Conservation (phyloP, 1,140 invertebrate species). For the Tachypleus tridentatus region DNA sequence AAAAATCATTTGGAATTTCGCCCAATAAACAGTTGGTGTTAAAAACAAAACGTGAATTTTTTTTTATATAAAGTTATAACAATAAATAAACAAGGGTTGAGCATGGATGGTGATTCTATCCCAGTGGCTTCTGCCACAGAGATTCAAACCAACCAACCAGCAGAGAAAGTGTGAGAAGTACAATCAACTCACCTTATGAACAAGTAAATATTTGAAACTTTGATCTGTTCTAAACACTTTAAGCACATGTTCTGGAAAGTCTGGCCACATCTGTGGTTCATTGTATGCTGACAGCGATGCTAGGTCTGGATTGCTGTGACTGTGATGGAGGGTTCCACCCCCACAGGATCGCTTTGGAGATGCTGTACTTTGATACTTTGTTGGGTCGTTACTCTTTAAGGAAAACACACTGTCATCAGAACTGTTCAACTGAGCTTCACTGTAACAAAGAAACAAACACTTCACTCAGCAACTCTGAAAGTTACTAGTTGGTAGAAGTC, state of each 20-base stretch:
- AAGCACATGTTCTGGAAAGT: conserved; percentile 93
- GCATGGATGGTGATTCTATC: background rate
- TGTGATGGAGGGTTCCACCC: conserved; percentile 41
- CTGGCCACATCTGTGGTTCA: conserved; percentile 48
- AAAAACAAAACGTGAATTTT: background rate
- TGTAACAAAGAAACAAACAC: conserved; percentile 2
- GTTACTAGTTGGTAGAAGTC: too few species aligned
- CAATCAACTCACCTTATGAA: conserved; percentile 57
- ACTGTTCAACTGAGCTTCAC: conserved; percentile 24
- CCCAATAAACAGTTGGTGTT: background rate
- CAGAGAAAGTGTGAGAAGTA: background rate
- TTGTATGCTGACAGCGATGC: conserved; percentile 26
- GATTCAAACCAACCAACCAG: background rate
- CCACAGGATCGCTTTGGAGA: conserved; percentile 28
- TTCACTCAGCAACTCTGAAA: background rate
- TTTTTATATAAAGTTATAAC: background rate
- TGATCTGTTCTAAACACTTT: conserved; percentile 88
- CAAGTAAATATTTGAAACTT: conserved; percentile 91
- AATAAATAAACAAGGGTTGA: background rate
- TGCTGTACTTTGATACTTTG: conserved; percentile 30
- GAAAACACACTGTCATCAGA: conserved; percentile 24
- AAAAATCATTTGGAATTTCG: background rate
- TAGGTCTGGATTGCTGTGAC: conserved; percentile 83
- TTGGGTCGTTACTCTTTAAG: conserved; percentile 22
- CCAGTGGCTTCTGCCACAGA: too few species aligned